phyloP scores from a whole-genome alignment of 1,140 invertebrate genomes.

The Linepithema humile region DNA sequence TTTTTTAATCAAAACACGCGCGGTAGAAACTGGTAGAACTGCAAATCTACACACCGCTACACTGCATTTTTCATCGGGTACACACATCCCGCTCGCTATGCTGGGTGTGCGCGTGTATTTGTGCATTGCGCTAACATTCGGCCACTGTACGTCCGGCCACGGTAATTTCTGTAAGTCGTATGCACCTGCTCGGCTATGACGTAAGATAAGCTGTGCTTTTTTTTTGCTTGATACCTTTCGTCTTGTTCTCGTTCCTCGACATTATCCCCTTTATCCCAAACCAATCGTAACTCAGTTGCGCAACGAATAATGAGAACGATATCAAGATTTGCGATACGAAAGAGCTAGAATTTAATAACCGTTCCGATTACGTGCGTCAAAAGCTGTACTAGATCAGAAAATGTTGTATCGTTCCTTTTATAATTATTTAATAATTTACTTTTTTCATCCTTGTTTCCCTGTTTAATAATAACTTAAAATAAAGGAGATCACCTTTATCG shows the following conservation, averaged over 20 bases:
- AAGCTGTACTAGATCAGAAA: background rate
- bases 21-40: background rate
- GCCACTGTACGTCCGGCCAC: background rate
- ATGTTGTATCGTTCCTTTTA: background rate
- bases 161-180: background rate
- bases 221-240: background rate
- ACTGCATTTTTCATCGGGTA: constrained; percentile 29
- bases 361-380: too few species aligned
- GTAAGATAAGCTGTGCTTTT: background rate
- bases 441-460: background rate
- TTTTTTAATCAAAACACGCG: constrained; percentile 34
- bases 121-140: background rate
- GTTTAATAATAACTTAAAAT: background rate
- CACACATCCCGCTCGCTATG: background rate
- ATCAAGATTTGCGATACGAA: background rate
- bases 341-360: too few species aligned
- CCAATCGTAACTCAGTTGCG: background rate
- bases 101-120: background rate
- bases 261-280: background rate
- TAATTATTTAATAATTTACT: background rate
- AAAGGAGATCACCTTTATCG: background rate
- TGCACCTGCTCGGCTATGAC: background rate
- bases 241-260: background rate
- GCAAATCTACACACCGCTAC: background rate
- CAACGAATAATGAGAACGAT: background rate